Evolutionary conservation across 2,113 vertebrate genomes (phyloP), one percentile per base, ranked within the genome.

Genomic region (Onychostruthus taczanowskii): DNA sequence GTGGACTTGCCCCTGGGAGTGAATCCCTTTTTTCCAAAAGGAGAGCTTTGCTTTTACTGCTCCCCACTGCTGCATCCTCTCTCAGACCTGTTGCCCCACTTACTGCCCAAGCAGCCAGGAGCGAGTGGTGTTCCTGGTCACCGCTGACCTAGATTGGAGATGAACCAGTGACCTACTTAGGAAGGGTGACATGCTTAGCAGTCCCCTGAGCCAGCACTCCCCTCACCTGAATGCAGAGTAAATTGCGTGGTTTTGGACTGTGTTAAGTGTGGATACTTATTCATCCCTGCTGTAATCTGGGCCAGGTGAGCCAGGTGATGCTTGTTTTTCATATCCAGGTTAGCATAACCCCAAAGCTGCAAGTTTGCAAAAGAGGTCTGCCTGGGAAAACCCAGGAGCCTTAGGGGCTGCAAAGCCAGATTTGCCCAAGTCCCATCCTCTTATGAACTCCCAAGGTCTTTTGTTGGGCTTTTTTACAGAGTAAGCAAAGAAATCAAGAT

Each of bases 141-240:
- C 64, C 0, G 2, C 56, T 89, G 92, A 95, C 90, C 92, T 87
- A 87, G 83, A 93, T 79, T 58, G 46, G 56, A 86, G 80, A 74
- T 89, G 90, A 84, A 89, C 93, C 67, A 81, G 53, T 96, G 80
- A 93, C 95, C 94, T 95, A 90, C 58, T 76, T 84, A 78, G 23
- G 41, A 90, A 82, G 53, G 83, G 80, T 78, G 89, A 87, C 92
- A 93, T 46, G 66, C 62, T 92, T 89, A 90, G 53, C 35, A 30
- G 52, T 95, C 69, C 64, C 83, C 79, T 94, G 92, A 87, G 93
- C 73, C 86, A 92, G 88, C 90, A 53, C 16, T 59, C 52, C 68
- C 52, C 62, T 92, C 92, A 92, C 80, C 83, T 84, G 86, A 96
- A 78, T 55, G 73, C 66, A 90, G 58, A 61, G 64, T 46, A 94